A percentile compares a stretch with the other conserved stretches of the same genome.
phyloP scores from a whole-genome alignment of 2,113 vertebrate species.

The Lampris incognitus region DNA sequence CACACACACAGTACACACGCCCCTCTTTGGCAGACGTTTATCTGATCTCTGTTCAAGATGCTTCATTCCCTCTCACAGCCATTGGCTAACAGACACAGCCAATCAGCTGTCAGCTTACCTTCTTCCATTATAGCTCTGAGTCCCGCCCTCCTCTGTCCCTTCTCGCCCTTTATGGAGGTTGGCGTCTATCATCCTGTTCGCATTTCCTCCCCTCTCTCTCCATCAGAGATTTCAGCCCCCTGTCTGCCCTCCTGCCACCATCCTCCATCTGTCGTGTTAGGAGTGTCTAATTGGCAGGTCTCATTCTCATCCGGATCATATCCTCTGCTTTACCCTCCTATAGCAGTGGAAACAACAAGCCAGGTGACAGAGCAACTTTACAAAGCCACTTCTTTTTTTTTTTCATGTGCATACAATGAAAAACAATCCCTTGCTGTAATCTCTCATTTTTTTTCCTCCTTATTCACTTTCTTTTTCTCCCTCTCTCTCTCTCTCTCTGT shows the following conservation, averaged over 20 bases:
- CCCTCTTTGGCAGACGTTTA: constrained; percentile 52
- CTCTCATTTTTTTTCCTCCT: constrained; percentile 11
- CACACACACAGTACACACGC: not conserved
- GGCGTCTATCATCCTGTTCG: constrained; percentile 7
- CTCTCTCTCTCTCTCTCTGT: constrained; percentile 32
- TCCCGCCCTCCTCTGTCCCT: constrained; percentile 7
- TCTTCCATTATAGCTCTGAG: constrained; percentile 22
- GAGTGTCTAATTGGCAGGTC: constrained; percentile 23
- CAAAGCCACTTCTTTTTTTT: constrained; percentile 4
- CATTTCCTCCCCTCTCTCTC: constrained; percentile 38
- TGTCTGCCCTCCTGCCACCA: no score
- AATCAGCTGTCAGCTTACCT: constrained; percentile 63
- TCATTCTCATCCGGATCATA: not conserved
- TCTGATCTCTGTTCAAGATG: constrained; percentile 78
- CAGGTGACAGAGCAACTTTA: not conserved
- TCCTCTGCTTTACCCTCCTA: constrained; percentile 41
- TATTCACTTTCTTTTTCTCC: not conserved
- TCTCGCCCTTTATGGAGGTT: constrained; percentile 27
- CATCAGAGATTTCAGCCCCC: constrained; percentile 5
- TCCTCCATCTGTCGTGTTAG: constrained; percentile 62
- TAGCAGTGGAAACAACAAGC: constrained; percentile 37
- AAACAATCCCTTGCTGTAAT: constrained; percentile 9
- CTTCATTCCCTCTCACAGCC: constrained; percentile 78
- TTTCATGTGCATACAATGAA: not conserved
- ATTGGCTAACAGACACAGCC: constrained; percentile 72